Evolutionary conservation across 2,113 vertebrate genomes (phyloP).

Genomic region (Protobothrops mucrosquamatus): DNA sequence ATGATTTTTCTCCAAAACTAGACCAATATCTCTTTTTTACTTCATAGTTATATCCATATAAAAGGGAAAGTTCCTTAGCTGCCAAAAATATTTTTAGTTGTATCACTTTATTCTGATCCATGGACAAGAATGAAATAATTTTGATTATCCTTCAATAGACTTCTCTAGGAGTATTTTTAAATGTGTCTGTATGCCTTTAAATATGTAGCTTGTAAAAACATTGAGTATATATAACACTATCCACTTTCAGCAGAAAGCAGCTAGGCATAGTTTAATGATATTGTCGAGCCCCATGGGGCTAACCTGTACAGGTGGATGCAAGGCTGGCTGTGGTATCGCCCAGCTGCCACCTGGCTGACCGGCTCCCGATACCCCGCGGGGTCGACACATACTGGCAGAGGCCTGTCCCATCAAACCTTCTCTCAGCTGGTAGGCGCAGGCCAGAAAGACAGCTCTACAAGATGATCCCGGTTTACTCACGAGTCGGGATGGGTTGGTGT

Average conservation of each 20-base stretch:
- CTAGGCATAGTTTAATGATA: not conserved
- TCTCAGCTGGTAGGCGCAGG: too few species aligned
- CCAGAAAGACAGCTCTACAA: too few species aligned
- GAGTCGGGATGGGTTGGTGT: too few species aligned
- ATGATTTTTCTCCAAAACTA: not conserved
- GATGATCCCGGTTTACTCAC: too few species aligned
- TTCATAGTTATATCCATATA: not conserved
- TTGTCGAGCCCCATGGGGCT: too few species aligned
- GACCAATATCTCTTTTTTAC: not conserved
- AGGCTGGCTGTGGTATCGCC: too few species aligned
- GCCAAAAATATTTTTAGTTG: not conserved
- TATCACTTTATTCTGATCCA: not conserved
- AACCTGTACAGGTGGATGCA: too few species aligned
- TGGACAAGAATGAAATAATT: not conserved
- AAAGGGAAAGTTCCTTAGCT: not conserved
- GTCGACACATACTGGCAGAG: too few species aligned
- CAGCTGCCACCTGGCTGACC: too few species aligned
- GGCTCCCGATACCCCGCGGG: too few species aligned
- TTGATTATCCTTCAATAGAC: not conserved
- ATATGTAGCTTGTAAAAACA: not conserved
- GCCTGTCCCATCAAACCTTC: too few species aligned
- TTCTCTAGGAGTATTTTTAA: not conserved
- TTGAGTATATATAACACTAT: constrained; percentile 14
- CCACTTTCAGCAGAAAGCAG: not conserved
- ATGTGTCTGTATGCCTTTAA: not conserved